Base-by-base conservation (phyloP, 1,140 invertebrate species). In the Chironomus striatipennis region DNA sequence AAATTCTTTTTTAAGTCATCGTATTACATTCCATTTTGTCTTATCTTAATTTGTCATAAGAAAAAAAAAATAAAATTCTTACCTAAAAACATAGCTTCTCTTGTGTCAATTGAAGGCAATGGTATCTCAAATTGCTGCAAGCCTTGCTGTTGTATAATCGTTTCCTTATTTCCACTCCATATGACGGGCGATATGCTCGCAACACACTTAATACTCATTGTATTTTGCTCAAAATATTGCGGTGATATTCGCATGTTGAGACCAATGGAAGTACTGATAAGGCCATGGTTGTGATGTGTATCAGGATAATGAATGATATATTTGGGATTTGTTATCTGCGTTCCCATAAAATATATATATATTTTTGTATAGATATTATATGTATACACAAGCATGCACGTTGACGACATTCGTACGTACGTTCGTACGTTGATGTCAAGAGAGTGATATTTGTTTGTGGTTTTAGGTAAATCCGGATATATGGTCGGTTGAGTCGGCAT, bases 1-100 rank as follows among this genome's bases (percentile, higher is more conserved):
- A 34, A 34, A 34, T 34, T 34, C 24, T 34, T 34, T 34, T 5
- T 34, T 5, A 5, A 34, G 2, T 34, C 24, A 34, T 34, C 24
- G 24, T 34, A 34, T 34, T 34, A 34, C 24, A 34, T 34, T 34
- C 5, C 24, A 34, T 57, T 57, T n/a, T 12, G 2, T 57, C 47
- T n/a, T 12, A 57, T n/a, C 10, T 57, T 10, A 57, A 57, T 12
- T 57, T 57, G 47, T 2, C 47, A 57, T 57, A 57, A n/a, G 7
- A 21, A 18, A 70, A n/a, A 57, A 21, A 18, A 70, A 70, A 6
- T 20, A 15, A 24, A 42, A 18, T 74, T 83, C 83, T 84, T 80
- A 88, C 86, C 86, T 74, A 88, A 79, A 75, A 88, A 78, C 76
- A 87, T 83, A 42, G 86, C 87, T 78, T 88, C 86, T 75, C 86